A percentile compares a stretch with the other conserved stretches of the same genome.
Evolutionary conservation across 2,797 vertebrate species (phyloP).

Genomic region (Streptopelia turtur): DNA sequence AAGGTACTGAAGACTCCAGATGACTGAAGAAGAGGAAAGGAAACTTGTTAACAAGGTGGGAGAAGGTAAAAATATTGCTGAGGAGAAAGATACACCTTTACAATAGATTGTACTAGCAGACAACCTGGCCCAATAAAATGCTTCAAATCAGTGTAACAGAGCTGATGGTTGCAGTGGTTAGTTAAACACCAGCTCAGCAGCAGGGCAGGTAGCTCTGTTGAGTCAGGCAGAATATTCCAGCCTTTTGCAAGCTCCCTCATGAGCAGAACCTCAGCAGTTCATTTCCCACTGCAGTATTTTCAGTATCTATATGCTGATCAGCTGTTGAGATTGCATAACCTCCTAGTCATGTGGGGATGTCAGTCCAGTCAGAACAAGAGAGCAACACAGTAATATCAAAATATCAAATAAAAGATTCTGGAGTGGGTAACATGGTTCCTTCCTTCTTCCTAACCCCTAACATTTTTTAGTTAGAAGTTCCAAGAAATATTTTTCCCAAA

Average conservation of each 20-base stretch:
- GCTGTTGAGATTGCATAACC: background rate
- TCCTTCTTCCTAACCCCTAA: background rate
- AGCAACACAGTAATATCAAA: background rate
- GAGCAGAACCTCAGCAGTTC: background rate
- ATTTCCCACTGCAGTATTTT: background rate
- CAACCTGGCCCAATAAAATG: background rate
- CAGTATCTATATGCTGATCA: background rate
- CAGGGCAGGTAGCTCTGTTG: background rate
- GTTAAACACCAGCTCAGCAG: background rate
- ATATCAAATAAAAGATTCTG: background rate
- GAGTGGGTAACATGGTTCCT: background rate
- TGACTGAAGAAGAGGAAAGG: background rate
- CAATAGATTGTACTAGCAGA: background rate
- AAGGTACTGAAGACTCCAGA: background rate
- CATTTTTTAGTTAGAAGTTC: background rate
- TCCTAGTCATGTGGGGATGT: background rate
- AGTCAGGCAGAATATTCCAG: background rate
- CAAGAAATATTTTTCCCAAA: rapidly evolving
- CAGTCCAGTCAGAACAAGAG: background rate
- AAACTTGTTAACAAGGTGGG: background rate
- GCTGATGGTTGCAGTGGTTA: background rate
- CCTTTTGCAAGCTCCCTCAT: background rate
- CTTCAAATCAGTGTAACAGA: background rate
- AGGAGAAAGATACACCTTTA: background rate
- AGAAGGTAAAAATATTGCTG: background rate